Base-by-base conservation (phyloP, 2,113 vertebrate species). In the Girardinichthys multiradiatus region DNA sequence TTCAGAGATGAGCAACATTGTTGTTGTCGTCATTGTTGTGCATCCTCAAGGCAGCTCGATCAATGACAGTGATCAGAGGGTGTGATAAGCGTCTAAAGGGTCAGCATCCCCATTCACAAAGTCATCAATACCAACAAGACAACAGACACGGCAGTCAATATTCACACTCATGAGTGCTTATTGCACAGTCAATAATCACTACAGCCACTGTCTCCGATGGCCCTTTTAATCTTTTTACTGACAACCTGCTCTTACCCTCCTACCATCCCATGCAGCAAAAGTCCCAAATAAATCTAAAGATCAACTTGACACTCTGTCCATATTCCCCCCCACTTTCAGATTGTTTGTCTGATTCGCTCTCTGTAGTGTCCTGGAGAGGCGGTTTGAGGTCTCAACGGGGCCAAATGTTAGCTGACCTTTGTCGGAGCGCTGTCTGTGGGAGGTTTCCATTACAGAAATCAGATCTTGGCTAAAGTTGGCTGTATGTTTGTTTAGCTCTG, bases 371-470 rank as follows among this genome's bases (percentile, higher is more conserved):
- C 63, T 58, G 37, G 12, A 33, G 81, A 74, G 61, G 63, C n/a
- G 15, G 30, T 64, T 64, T 65, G 62, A 72, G 74, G 60, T 79
- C 76, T 83, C 72, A 70, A 48, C 76, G 72, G 80, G 83, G 68
- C 82, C 80, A 76, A 86, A 88, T 83, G 73, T 72, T 57, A 30
- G 57, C 45, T 89, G 87, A 92, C 90, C 90, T 92, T 90, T 90
- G 74, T 67, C 74, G 61, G 14, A 63, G 68, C 61, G 54, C 51
- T 68, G 81, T 81, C 74, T 86, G 79, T 79, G 83, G 86, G 81
- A 86, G 79, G 86, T 82, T 91, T 86, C 87, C 83, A 84, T 90
- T 90, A 86, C 76, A 87, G 82, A 87, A 85, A 89, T 82, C 81
- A 85, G 88, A 86, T 72, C 86, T 86, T 66, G 84, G 86, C 83